Percentiles rank a stretch among this genome's conserved stretches.
phyloP scores from a whole-genome alignment of 1,140 invertebrate genomes.

The Prorops nasuta region DNA sequence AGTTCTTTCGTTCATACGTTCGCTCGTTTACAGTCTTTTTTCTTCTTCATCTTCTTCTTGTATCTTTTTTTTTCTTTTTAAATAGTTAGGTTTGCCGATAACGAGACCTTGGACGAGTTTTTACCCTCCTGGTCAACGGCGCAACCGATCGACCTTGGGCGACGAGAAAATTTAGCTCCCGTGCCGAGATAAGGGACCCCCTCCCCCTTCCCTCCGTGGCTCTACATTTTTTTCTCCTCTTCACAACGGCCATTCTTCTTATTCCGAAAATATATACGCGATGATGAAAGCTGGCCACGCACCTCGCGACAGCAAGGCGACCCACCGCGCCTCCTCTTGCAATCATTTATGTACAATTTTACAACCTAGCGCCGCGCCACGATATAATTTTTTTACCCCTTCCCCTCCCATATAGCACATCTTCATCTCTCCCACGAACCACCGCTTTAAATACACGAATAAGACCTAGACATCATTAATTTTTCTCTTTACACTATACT shows the following conservation, averaged over 20 bases:
- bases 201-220: not conserved
- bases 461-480: constrained; percentile 59
- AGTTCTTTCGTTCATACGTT: too few relatives aligned
- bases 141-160: constrained; percentile 12
- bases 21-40: not conserved
- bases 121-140: too few relatives aligned
- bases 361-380: constrained; percentile 58
- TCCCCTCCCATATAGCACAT: too few relatives aligned
- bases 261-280: too few relatives aligned
- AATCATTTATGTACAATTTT: constrained; percentile 59
- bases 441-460: constrained; percentile 53
- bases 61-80: too few relatives aligned
- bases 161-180: constrained; percentile 27
- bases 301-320: constrained; percentile 40
- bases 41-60: too few relatives aligned
- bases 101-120: constrained; percentile 22
- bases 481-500: constrained; percentile 57
- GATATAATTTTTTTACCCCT: constrained; percentile 56
- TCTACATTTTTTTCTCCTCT: too few relatives aligned
- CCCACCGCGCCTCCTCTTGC: constrained; percentile 53
- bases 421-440: constrained; percentile 42
- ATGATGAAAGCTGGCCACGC: constrained; percentile 38
- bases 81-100: constrained; percentile 11
- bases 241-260: too few relatives aligned
- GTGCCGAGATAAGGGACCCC: constrained; percentile 20